A percentile compares a stretch with the other conserved stretches of the same genome.
Conservation (phyloP, 2,888 invertebrate species). For the Molanna angustata region DNA sequence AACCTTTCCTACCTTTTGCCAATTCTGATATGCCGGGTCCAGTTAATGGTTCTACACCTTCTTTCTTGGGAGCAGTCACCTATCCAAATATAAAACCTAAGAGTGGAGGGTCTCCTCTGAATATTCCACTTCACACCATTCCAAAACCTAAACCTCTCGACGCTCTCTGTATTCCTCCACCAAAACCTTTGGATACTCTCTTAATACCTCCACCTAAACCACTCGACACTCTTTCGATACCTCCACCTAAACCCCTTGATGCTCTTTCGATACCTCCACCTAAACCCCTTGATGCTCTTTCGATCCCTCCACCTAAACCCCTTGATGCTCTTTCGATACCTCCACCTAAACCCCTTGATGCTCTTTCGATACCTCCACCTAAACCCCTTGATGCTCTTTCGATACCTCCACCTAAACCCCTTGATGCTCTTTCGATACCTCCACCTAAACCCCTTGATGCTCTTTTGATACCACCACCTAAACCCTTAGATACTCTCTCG, state of each 20-base stretch:
- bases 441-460: conserved; percentile 42
- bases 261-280: conserved; percentile 46
- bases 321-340: conserved; percentile 48
- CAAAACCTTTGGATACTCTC: conserved; percentile 30
- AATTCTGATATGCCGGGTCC: too few relatives aligned
- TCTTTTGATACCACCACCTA: conserved; percentile 33
- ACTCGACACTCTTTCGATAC: conserved; percentile 36
- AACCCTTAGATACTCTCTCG: conserved; percentile 38
- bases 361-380: conserved; percentile 61
- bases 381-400: conserved; percentile 33
- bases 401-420: conserved; percentile 53
- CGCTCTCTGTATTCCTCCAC: conserved; percentile 34
- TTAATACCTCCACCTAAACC: conserved; percentile 34
- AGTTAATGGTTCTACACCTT: too few relatives aligned
- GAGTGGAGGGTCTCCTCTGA: conserved; percentile 36
- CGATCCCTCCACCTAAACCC: conserved; percentile 61
- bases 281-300: conserved; percentile 59
- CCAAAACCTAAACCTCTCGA: conserved; percentile 28
- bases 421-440: conserved; percentile 62
- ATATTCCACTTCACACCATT: conserved; percentile 38
- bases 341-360: conserved; percentile 57
- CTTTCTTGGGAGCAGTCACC: too few relatives aligned
- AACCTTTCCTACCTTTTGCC: too few relatives aligned
- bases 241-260: conserved; percentile 36
- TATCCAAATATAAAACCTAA: too few relatives aligned